A percentile compares a stretch with the other conserved stretches of the same genome.
Evolutionary conservation across 2,797 vertebrate genomes (phyloP).

Genomic region (Benthosema pterotum): DNA sequence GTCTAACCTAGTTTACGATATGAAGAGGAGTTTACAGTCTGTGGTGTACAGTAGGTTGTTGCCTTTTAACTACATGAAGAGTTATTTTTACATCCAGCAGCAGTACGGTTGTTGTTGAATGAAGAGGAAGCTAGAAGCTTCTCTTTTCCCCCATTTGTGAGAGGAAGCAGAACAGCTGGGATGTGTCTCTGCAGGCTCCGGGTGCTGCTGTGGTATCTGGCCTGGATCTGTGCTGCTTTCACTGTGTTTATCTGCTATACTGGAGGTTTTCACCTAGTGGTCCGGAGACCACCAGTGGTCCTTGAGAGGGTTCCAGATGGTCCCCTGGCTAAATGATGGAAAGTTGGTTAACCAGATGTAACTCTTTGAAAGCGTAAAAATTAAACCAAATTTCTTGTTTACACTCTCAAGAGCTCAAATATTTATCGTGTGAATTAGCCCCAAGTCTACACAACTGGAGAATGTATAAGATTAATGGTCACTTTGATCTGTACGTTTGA

Average conservation of each 20-base stretch:
- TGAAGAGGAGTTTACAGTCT: slow-evolving; percentile 30
- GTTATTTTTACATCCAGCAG: slow-evolving; percentile 36
- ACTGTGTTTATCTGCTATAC: neutral
- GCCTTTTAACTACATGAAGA: slow-evolving; percentile 24
- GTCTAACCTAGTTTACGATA: neutral
- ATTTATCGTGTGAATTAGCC: too few relatives aligned
- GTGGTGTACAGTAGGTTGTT: slow-evolving; percentile 44
- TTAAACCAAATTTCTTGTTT: too few relatives aligned
- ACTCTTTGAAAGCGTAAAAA: too few relatives aligned
- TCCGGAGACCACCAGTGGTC: too few relatives aligned
- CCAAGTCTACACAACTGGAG: too few relatives aligned
- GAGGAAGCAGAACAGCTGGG: slow-evolving; percentile 19
- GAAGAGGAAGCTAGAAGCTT: slow-evolving; percentile 56
- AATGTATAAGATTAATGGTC: too few relatives aligned
- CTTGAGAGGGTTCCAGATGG: too few relatives aligned
- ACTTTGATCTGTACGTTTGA: too few relatives aligned
- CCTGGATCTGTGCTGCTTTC: neutral
- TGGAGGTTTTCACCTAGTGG: too few relatives aligned
- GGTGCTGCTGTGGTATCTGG: neutral
- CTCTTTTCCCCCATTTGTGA: slow-evolving; percentile 42
- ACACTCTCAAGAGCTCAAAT: too few relatives aligned
- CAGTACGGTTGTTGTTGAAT: slow-evolving; percentile 17
- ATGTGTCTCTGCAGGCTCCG: neutral
- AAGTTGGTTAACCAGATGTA: too few relatives aligned
- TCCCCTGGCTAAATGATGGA: too few relatives aligned